Conservation (phyloP, 1,140 invertebrate genomes). For the Drosophila insularis region DNA sequence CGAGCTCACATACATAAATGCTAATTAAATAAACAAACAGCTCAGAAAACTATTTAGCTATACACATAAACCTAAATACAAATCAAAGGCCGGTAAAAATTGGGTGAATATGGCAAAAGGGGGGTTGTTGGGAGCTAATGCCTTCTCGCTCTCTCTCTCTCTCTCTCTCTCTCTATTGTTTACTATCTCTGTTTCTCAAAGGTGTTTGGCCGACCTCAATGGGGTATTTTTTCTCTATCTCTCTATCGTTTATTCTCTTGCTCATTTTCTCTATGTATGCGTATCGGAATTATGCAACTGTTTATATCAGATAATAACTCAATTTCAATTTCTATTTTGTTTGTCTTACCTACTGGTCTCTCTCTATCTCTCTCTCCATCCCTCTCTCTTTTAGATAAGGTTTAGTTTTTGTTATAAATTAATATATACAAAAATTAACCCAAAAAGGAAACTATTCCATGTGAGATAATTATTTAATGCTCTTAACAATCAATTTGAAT, state of each 20-base stretch:
- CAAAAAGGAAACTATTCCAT: background rate
- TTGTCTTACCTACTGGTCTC: slow-evolving; percentile 2
- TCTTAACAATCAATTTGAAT: background rate
- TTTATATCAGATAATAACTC: slow-evolving; percentile 12
- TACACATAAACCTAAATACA: slow-evolving; percentile 22
- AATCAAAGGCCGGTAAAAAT: slow-evolving; percentile 47
- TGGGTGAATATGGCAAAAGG: background rate
- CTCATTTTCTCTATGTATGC: background rate
- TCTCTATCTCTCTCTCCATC: background rate
- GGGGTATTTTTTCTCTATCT: background rate
- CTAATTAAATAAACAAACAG: slow-evolving; percentile 77
- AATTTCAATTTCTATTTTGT: slow-evolving; percentile 4
- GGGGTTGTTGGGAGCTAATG: background rate
- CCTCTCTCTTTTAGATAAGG: slow-evolving; percentile 24
- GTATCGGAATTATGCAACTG: slow-evolving; percentile 29
- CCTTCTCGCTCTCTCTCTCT: background rate
- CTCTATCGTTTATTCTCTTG: no score
- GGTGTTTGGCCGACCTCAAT: slow-evolving; percentile 3
- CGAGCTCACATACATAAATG: slow-evolving; percentile 42
- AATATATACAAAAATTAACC: background rate
- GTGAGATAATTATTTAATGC: background rate
- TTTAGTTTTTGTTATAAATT: background rate
- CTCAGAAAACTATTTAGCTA: slow-evolving; percentile 66
- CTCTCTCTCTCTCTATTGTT: background rate
- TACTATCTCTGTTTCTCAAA: slow-evolving; percentile 11